phyloP scores from a whole-genome alignment of 2,113 vertebrate genomes.

The Tautogolabrus adspersus region DNA sequence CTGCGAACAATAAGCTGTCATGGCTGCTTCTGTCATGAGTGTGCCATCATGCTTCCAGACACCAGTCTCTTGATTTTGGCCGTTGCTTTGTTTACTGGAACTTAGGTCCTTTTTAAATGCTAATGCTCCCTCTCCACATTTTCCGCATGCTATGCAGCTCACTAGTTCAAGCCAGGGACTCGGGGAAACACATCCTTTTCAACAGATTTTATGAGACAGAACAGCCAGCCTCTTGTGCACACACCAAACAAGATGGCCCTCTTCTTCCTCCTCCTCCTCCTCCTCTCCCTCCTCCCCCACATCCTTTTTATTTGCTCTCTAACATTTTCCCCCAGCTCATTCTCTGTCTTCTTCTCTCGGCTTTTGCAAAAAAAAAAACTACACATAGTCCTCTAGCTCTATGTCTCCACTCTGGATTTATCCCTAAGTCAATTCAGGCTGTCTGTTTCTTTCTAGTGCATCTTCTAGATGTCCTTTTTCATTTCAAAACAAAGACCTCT shows the following conservation, averaged over 20 bases:
- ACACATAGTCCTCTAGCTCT: conserved; percentile 22
- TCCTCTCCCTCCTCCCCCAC: conserved; percentile 45
- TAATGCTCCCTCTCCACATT: conserved; percentile 64
- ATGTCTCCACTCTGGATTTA: conserved; percentile 31
- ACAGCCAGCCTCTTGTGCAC: conserved; percentile 72
- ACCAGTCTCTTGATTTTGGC: conserved; percentile 60
- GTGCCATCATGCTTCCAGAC: conserved; percentile 38
- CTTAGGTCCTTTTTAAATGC: conserved; percentile 66
- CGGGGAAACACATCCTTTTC: conserved; percentile 69
- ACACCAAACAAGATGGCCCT: conserved; percentile 68
- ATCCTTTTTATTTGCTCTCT: conserved; percentile 61
- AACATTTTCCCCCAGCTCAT: conserved; percentile 82
- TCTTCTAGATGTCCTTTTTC: conserved; percentile 21
- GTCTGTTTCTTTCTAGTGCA: conserved; percentile 7
- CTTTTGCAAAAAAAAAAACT: conserved; percentile 50
- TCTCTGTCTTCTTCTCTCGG: conserved; percentile 62
- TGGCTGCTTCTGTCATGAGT: conserved; percentile 20
- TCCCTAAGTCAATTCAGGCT: conserved; percentile 43
- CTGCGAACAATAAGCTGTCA: conserved; percentile 26
- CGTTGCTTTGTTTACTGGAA: conserved; percentile 66
- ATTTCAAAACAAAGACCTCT: neutral
- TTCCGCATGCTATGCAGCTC: conserved; percentile 61
- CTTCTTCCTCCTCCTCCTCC: conserved; percentile 56
- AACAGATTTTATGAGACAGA: conserved; percentile 71
- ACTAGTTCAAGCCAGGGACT: conserved; percentile 62